Conservation (phyloP, 1,140 invertebrate species). For the Dendroctonus ponderosae region DNA sequence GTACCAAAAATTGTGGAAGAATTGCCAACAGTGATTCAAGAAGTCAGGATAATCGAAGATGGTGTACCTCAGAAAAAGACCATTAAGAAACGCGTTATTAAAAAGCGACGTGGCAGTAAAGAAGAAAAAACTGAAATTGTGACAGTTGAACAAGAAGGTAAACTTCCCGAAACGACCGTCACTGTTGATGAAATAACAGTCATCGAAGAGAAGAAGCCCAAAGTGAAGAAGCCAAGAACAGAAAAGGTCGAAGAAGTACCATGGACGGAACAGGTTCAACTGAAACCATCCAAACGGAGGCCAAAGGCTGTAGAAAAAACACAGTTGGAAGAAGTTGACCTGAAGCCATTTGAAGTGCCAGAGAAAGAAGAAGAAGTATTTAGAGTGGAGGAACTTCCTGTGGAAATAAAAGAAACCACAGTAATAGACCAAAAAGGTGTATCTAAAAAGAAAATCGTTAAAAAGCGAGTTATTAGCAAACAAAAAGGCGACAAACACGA, state of each 20-base stretch:
- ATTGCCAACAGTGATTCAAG: too few species aligned
- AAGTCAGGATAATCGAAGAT: too few species aligned
- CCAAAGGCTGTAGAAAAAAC: slow-evolving; percentile 45
- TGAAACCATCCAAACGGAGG: slow-evolving; percentile 34
- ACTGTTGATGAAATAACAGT: slow-evolving; percentile 41
- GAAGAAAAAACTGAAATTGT: slow-evolving; percentile 45
- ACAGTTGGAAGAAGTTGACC: slow-evolving; percentile 50
- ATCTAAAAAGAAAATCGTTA: slow-evolving; percentile 46
- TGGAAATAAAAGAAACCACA: slow-evolving; percentile 36
- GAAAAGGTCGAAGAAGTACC: slow-evolving; percentile 41
- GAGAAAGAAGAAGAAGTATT: slow-evolving; percentile 37
- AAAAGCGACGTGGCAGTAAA: slow-evolving; percentile 38
- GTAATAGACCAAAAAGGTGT: slow-evolving; percentile 39
- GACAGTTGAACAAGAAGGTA: slow-evolving; percentile 46
- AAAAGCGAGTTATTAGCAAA: slow-evolving; percentile 41
- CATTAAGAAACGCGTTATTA: slow-evolving; percentile 41
- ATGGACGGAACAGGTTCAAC: slow-evolving; percentile 45
- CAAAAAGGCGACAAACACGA: slow-evolving; percentile 42
- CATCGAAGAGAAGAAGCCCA: slow-evolving; percentile 43
- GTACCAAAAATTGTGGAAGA: too few species aligned
- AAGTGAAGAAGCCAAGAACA: slow-evolving; percentile 45
- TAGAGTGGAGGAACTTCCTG: slow-evolving; percentile 47
- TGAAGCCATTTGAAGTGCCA: slow-evolving; percentile 38
- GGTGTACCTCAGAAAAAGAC: too few species aligned
- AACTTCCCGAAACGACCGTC: slow-evolving; percentile 48